Evolutionary conservation across 1,140 invertebrate species (phyloP).

Genomic region (Holotrichia oblita): DNA sequence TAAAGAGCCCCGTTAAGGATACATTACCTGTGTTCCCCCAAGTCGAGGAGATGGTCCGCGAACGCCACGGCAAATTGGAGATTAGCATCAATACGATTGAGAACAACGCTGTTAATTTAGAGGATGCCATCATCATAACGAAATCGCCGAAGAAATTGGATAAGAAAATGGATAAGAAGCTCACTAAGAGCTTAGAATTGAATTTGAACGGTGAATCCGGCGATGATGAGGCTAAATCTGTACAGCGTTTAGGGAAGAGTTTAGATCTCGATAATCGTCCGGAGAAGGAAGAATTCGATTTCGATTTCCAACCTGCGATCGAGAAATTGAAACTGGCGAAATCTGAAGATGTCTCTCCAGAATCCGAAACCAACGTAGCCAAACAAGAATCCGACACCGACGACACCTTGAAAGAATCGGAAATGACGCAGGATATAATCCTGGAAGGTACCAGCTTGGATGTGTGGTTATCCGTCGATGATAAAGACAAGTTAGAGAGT

Average conservation of each 20-base stretch:
- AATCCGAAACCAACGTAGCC: conserved; percentile 60
- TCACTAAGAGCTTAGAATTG: conserved; percentile 72
- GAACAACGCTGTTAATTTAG: conserved; percentile 55
- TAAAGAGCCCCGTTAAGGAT: conserved; percentile 75
- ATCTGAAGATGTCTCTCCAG: conserved; percentile 51
- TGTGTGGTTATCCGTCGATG: conserved; percentile 61
- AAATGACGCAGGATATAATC: conserved; percentile 55
- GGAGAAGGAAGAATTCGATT: conserved; percentile 53
- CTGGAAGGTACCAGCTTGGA: conserved; percentile 62
- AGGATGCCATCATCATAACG: conserved; percentile 68
- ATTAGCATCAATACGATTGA: conserved; percentile 62
- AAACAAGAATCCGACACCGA: conserved; percentile 36
- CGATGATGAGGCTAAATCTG: conserved; percentile 47
- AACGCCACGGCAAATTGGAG: conserved; percentile 59
- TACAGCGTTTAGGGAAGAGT: conserved; percentile 59
- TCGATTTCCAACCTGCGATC: conserved; percentile 70
- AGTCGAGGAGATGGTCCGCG: conserved; percentile 68
- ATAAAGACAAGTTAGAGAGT: conserved; percentile 57
- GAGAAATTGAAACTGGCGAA: conserved; percentile 45
- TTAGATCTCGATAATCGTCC: conserved; percentile 57
- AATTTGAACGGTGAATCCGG: conserved; percentile 53
- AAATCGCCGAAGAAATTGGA: conserved; percentile 75
- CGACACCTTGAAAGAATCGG: conserved; percentile 43
- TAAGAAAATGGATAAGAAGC: conserved; percentile 70
- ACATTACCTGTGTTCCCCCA: conserved; percentile 72